These are phyloP conservation scores for Mungos mungo DNA, from an alignment of 2,113 vertebrate genomes.

Conservation along the genomic window DNA sequence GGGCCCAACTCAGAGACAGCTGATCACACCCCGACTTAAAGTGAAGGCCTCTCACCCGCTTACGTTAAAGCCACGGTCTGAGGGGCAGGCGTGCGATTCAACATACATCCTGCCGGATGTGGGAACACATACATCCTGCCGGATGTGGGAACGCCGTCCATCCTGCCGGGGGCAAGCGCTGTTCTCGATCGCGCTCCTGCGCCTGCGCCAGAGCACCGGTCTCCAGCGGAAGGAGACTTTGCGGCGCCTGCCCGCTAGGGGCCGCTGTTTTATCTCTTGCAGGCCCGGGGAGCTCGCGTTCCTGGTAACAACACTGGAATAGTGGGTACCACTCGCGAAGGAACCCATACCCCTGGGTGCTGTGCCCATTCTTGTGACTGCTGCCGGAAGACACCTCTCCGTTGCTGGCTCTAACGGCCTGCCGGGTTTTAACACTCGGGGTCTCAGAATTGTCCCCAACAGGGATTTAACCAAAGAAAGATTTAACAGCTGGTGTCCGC, in stretches of 20 bases:
- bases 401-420: neutral
- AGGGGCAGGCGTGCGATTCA: no score
- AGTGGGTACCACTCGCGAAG: neutral
- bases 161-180: neutral
- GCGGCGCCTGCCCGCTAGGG: neutral
- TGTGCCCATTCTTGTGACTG: neutral
- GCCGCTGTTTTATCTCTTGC: neutral
- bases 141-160: neutral
- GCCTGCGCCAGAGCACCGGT: neutral
- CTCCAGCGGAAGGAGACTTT: neutral
- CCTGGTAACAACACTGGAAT: neutral
- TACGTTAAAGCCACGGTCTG: neutral
- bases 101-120: neutral
- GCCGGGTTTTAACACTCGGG: no score
- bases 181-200: neutral
- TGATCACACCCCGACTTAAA: neutral
- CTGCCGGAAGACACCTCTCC: neutral
- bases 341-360: neutral
- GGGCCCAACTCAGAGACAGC: neutral
- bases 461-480: no score
- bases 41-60: neutral
- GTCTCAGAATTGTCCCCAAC: neutral
- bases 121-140: rapidly evolving
- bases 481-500: neutral
- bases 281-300: neutral